These are phyloP conservation scores for Anhinga anhinga DNA, from an alignment of 2,113 vertebrate genomes.

Conservation along the genomic window DNA sequence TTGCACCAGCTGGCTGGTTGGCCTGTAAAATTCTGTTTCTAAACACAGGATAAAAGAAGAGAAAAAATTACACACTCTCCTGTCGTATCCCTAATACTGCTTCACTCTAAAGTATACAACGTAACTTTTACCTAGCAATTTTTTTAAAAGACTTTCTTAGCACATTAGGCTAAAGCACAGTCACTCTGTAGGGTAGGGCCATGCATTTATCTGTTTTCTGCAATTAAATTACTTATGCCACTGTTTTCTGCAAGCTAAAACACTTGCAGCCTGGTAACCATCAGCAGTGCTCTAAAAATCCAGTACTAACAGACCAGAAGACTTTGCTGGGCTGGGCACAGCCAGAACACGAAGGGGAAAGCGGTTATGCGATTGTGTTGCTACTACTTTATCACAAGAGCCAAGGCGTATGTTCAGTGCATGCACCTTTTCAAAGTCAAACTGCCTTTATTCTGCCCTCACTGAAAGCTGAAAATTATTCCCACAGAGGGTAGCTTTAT, in stretches of 20 bases:
- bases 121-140: neutral
- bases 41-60: constrained; percentile 47
- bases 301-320: neutral
- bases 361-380: neutral
- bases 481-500: neutral
- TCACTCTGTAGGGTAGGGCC: neutral
- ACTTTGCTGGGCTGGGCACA: neutral
- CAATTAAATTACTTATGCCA: neutral
- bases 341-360: neutral
- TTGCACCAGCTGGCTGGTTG: constrained; percentile 63
- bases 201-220: neutral
- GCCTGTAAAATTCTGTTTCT: constrained; percentile 64
- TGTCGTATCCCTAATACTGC: constrained; percentile 27
- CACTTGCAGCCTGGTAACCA: neutral
- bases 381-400: neutral
- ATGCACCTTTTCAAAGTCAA: neutral
- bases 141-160: neutral
- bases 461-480: neutral
- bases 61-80: neutral
- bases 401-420: neutral
- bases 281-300: neutral
- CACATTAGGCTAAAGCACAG: neutral
- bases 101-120: constrained; percentile 2
- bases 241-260: neutral
- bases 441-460: neutral